phyloP scores from a whole-genome alignment of 2,113 vertebrate genomes.

The Alces alces region DNA sequence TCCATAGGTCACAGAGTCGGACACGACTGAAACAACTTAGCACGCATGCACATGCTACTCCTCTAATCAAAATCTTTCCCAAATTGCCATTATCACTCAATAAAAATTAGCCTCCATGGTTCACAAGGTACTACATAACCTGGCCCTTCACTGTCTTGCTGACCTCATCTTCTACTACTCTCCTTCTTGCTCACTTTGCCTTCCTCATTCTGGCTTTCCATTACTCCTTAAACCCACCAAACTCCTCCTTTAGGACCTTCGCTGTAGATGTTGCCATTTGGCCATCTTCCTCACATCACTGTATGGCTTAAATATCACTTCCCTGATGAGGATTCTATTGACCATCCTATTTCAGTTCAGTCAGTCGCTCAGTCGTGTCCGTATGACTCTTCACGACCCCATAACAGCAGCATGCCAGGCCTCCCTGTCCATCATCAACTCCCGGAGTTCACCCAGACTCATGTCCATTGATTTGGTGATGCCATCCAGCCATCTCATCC shows the following conservation, averaged over 20 bases:
- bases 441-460: background rate
- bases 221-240: background rate
- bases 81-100: background rate
- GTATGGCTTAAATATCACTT: background rate
- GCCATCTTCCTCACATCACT: background rate
- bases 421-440: background rate
- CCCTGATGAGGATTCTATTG: background rate
- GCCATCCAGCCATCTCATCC: background rate
- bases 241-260: background rate
- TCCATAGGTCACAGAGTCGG: background rate
- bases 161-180: background rate
- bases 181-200: background rate
- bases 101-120: background rate
- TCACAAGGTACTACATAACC: background rate
- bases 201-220: background rate
- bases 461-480: background rate
- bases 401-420: background rate
- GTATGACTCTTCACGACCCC: fast-evolving
- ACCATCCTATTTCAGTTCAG: background rate
- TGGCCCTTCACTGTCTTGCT: background rate
- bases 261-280: background rate
- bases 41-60: background rate
- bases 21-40: background rate
- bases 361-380: background rate
- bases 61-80: background rate